Conservation (phyloP, 1,140 invertebrate genomes). For the Epicauta chinensis region DNA sequence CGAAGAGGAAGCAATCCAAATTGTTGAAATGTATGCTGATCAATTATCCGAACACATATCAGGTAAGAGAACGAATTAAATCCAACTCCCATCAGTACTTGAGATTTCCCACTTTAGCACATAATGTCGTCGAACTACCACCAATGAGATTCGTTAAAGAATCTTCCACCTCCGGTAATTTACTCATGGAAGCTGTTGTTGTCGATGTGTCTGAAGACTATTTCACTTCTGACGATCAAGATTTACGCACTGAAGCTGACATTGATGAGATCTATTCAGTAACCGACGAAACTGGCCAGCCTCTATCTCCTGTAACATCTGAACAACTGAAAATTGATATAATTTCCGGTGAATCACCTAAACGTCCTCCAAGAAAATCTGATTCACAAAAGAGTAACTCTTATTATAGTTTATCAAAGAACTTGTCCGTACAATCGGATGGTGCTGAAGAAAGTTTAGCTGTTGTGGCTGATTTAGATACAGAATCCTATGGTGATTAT, state of each 20-base stretch:
- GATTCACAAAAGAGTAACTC: constrained; percentile 50
- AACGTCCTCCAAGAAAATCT: constrained; percentile 46
- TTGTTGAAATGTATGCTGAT: constrained; percentile 90
- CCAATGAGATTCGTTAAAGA: constrained; percentile 83
- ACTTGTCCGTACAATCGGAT: constrained; percentile 38
- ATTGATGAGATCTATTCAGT: constrained; percentile 76
- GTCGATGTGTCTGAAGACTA: constrained; percentile 85
- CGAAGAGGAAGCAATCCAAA: constrained; percentile 83
- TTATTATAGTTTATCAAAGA: constrained; percentile 39
- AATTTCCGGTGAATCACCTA: constrained; percentile 36
- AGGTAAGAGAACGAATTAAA: constrained; percentile 41
- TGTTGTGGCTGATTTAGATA: constrained; percentile 40
- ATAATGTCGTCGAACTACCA: constrained; percentile 81
- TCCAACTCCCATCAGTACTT: not conserved
- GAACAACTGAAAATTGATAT: constrained; percentile 42
- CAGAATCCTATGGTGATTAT: constrained; percentile 46
- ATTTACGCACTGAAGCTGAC: constrained; percentile 75
- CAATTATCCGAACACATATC: constrained; percentile 84
- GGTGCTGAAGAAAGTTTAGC: constrained; percentile 44
- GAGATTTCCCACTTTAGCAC: constrained; percentile 48
- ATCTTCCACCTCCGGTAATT: constrained; percentile 76
- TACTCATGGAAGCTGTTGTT: constrained; percentile 84
- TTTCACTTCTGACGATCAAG: constrained; percentile 67
- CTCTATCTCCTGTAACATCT: constrained; percentile 40
- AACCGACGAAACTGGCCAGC: constrained; percentile 54